These are phyloP conservation scores for Syrmaticus mikado DNA, from an alignment of 2,113 vertebrate genomes.

Conservation along the genomic window DNA sequence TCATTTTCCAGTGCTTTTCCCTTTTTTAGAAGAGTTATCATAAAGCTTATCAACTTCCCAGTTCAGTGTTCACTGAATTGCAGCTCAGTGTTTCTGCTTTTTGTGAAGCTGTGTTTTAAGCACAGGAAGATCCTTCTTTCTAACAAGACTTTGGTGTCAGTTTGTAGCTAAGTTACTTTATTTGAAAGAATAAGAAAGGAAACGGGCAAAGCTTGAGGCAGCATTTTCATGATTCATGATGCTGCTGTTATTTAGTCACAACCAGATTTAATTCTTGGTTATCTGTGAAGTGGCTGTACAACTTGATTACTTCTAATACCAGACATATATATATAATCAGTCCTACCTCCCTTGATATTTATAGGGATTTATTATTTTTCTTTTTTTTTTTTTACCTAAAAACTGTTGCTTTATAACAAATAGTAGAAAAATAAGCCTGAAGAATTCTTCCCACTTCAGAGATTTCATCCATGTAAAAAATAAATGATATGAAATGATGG, in stretches of 20 bases:
- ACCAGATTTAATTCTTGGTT: not conserved
- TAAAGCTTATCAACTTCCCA: not conserved
- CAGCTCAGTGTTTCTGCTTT: fast-evolving
- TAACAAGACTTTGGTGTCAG: not conserved
- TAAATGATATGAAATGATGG: not conserved
- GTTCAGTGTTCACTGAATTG: not conserved
- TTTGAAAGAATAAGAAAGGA: not conserved
- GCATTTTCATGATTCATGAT: not conserved
- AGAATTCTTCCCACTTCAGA: not conserved
- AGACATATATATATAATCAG: not conserved
- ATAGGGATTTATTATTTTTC: too few relatives aligned
- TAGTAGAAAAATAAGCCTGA: not conserved
- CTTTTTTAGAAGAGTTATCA: not conserved
- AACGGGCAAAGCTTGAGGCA: not conserved
- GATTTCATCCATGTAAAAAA: not conserved
- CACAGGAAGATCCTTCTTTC: not conserved
- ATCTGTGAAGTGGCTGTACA: not conserved
- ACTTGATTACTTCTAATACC: not conserved
- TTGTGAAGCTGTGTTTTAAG: not conserved
- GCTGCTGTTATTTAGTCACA: not conserved
- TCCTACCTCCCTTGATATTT: fast-evolving
- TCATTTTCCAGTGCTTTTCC: not conserved
- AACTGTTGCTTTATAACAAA: not conserved
- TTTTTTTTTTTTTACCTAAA: not conserved
- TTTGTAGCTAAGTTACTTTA: not conserved